Evolutionary conservation across 2,888 invertebrate species (phyloP).

Genomic region (Adelphocoris suturalis): DNA sequence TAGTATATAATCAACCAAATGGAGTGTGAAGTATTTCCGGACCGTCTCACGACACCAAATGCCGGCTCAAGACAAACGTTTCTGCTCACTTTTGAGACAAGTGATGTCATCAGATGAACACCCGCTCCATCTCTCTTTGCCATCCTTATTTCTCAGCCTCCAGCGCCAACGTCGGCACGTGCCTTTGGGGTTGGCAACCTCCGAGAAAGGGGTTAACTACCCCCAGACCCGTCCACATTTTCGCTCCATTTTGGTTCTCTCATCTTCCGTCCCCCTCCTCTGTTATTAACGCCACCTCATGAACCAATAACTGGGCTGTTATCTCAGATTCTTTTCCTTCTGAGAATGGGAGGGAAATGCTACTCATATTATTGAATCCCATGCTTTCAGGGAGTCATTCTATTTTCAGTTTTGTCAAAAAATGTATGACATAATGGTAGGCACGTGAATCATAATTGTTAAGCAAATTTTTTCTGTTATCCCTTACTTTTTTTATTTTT

Average conservation of each 20-base stretch:
- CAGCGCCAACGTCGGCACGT: constrained; percentile 45
- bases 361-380: neutral
- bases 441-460: no score
- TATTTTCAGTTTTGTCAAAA: no score
- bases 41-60: no score
- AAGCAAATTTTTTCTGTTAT: no score
- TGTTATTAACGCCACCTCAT: constrained; percentile 45
- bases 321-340: neutral
- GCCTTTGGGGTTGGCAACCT: constrained; percentile 52
- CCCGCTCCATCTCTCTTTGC: neutral
- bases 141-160: constrained; percentile 31
- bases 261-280: neutral
- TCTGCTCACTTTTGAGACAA: neutral
- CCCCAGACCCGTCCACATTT: constrained; percentile 45
- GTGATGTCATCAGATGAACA: constrained; percentile 55
- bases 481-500: no score
- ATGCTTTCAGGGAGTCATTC: neutral
- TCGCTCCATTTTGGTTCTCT: constrained; percentile 40
- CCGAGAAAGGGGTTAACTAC: constrained; percentile 54
- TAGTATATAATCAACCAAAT: no score
- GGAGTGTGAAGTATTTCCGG: no score
- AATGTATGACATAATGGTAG: no score
- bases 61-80: no score
- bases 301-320: constrained; percentile 48
- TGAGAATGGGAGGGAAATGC: neutral